Evolutionary conservation across 2,797 vertebrate species (phyloP).

Genomic region (Nothura maculosa): DNA sequence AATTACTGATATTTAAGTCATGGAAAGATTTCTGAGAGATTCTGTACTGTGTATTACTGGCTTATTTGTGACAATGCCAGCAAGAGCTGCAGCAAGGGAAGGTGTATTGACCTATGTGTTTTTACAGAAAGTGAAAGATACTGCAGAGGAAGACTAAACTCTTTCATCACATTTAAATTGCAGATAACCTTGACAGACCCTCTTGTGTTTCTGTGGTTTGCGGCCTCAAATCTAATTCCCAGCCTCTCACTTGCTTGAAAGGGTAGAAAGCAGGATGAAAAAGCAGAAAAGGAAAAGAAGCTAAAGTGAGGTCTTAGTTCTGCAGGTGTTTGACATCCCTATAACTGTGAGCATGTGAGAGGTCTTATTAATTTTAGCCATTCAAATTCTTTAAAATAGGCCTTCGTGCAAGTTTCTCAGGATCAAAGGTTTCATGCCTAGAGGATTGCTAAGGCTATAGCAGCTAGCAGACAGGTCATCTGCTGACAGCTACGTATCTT

Average conservation of each 20-base stretch:
- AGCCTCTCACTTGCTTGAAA: not conserved
- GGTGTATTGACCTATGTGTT: not conserved
- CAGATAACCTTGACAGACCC: not conserved
- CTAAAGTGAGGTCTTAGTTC: not conserved
- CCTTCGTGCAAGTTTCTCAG: not conserved
- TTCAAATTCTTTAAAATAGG: not conserved
- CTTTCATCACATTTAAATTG: not conserved
- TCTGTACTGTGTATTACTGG: not conserved
- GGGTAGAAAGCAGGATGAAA: not conserved
- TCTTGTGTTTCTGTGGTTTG: accelerated
- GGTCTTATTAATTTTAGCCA: not conserved
- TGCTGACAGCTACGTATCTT: accelerated
- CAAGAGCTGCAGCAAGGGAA: not conserved
- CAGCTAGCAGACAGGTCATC: not conserved
- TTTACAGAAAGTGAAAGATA: not conserved
- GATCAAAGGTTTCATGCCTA: not conserved
- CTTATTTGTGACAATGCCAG: not conserved
- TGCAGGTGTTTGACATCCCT: not conserved
- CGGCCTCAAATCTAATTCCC: not conserved
- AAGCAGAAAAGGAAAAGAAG: not conserved
- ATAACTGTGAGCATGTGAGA: not conserved
- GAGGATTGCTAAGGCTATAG: not conserved
- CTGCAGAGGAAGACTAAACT: not conserved
- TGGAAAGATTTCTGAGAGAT: not conserved
- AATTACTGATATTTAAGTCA: not conserved